Base-by-base conservation (phyloP, 2,797 vertebrate species). In the Dendrocincla fuliginosa region DNA sequence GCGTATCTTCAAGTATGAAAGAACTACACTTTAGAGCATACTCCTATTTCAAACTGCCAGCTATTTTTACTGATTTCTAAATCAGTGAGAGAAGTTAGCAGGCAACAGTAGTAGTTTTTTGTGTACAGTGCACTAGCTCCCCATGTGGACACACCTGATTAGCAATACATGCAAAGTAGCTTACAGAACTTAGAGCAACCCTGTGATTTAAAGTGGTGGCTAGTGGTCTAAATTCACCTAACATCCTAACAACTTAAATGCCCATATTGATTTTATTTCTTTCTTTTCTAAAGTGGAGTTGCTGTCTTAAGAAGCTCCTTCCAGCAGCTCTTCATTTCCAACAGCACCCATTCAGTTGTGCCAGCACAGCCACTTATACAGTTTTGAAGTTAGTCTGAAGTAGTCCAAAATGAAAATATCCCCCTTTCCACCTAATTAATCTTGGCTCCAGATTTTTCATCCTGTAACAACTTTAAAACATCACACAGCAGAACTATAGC, bases 111-210 rank as follows among this genome's bases (percentile, higher is more conserved):
- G 47, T 6, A 42, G 14, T 7, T 64, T 83, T 49, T n/a, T 61
- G 50, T 76, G 35, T 69, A 73, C 63, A 59, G 96, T 91, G 88
- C 96, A 69, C 95, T 95, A 95, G 96, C 96, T 96, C 96, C 96
- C 96, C 96, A 0, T 91, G 94, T 96, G 95, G 96, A 95, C 94
- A 90, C 60, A 88, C 90, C 81, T 84, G 91, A 96, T 44, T 32
- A 94, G 73, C 80, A 94, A 81, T 6, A 90, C 28, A 84, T 32
- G 61, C 53, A 55, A 52, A 91, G 19, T 2, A 81, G 39, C 7
- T 60, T 17, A 41, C 22, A 41, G 9, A 76, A 82, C n/a, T 39
- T n/a, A 42, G 25, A 67, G 27, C 1, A 1, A 87, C 9, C 7
- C 42, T 44, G 47, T 30, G 20, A 13, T 16, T 84, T 47, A 6